phyloP scores from a whole-genome alignment of 2,797 vertebrate species.

The Danionella dracula region DNA sequence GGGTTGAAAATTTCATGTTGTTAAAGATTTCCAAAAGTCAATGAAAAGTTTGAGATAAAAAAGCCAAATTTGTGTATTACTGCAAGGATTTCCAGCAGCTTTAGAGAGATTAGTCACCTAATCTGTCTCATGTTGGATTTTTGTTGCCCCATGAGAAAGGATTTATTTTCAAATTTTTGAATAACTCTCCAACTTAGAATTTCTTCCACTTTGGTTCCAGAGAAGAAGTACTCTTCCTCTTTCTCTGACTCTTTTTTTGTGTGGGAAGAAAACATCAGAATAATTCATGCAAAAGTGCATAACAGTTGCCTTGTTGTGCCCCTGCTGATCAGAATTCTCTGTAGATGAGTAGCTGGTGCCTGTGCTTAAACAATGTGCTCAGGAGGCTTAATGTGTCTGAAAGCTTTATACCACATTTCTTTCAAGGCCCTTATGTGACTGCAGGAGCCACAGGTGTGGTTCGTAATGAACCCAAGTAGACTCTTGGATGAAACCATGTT shows the following conservation, averaged over 20 bases:
- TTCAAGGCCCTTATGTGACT: conserved; percentile 1
- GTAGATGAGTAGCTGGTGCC: conserved; percentile 10
- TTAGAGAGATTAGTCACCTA: not conserved
- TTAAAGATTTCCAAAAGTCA: too few relatives aligned
- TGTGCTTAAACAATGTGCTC: conserved; percentile 13
- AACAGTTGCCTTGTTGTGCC: conserved; percentile 10
- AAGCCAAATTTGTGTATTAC: too few relatives aligned
- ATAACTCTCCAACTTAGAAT: not conserved
- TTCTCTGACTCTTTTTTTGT: too few relatives aligned
- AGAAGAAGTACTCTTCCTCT: conserved; percentile 15
- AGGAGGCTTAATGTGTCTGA: conserved; percentile 7
- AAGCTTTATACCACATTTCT: conserved; percentile 14
- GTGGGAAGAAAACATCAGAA: not conserved
- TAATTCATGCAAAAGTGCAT: conserved; percentile 29
- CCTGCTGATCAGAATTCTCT: conserved; percentile 15
- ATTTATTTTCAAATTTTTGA: conserved; percentile 2
- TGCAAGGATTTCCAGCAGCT: not conserved
- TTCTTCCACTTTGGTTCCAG: not conserved
- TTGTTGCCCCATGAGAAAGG: not conserved
- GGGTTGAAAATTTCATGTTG: too few relatives aligned
- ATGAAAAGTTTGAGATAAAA: too few relatives aligned
- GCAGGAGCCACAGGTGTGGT: conserved; percentile 23
- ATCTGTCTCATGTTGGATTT: not conserved
- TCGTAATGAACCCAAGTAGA: conserved; percentile 9
- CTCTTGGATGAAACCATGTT: not conserved